Conservation (phyloP, 2,888 invertebrate species). For the Sepiola atlantica region DNA sequence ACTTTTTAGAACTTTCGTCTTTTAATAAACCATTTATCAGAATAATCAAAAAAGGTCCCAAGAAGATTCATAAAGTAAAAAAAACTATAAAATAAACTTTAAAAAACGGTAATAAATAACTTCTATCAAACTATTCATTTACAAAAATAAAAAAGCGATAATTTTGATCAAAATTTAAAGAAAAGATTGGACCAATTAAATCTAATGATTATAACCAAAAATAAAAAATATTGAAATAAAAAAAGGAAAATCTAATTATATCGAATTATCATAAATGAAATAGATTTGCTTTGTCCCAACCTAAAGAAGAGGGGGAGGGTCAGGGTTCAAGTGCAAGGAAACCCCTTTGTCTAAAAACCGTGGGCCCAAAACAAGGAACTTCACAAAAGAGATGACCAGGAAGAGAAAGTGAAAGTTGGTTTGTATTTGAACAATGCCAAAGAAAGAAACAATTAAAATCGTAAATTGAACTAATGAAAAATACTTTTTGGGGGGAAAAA, state of each 20-base stretch:
- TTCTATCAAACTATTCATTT: not conserved
- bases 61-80: not conserved
- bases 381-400: not conserved
- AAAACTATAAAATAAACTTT: not conserved
- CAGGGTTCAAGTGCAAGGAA: not conserved
- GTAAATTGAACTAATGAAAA: not conserved
- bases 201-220: not conserved
- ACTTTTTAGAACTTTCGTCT: not conserved
- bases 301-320: conserved; percentile 9
- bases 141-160: no score
- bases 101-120: not conserved
- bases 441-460: not conserved
- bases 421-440: conserved; percentile 14
- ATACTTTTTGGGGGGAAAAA: not conserved
- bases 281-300: conserved; percentile 32
- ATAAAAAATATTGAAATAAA: not conserved
- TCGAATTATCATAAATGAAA: not conserved
- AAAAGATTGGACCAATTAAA: conserved; percentile 15
- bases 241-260: not conserved
- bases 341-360: not conserved
- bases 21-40: not conserved
- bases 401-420: conserved; percentile 35
- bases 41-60: not conserved
- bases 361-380: not conserved
- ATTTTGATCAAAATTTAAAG: no score